Percentiles rank a stretch among this genome's conserved stretches.
Evolutionary conservation across 2,797 vertebrate genomes (phyloP).

Genomic region (Gymnodraco acuticeps): DNA sequence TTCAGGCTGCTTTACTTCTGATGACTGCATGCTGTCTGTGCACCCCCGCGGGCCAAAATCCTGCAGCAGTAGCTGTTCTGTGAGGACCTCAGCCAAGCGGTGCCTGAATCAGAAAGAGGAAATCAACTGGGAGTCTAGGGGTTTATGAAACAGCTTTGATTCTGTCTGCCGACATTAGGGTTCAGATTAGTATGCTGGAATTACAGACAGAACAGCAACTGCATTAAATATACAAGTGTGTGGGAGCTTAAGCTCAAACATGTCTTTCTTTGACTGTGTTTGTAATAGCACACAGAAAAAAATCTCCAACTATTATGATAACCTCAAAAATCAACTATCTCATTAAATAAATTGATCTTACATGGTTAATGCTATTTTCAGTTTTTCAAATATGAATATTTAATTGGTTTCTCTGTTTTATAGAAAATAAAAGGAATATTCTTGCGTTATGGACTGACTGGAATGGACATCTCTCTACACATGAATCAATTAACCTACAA

Average conservation of each 20-base stretch:
- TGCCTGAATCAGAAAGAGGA: conserved; percentile 27
- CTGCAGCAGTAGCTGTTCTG: conserved; percentile 23
- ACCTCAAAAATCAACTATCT: no score
- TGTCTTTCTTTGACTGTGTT: not conserved
- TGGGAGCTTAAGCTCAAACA: conserved; percentile 3
- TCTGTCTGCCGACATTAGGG: conserved; percentile 14
- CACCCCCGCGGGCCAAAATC: conserved; percentile 33
- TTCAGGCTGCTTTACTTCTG: conserved; percentile 28
- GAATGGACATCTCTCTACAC: no score
- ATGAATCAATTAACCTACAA: no score
- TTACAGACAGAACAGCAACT: not conserved
- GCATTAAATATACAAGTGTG: conserved; percentile 11
- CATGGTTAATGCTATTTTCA: no score
- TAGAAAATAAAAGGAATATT: no score
- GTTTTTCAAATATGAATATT: no score
- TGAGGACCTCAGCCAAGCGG: conserved; percentile 28
- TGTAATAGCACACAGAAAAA: not conserved
- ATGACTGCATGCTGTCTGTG: conserved; percentile 38
- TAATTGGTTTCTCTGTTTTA: no score
- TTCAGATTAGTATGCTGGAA: conserved; percentile 20
- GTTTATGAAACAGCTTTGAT: conserved; percentile 26
- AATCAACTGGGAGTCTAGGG: conserved; percentile 5
- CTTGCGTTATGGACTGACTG: no score
- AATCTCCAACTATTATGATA: no score
- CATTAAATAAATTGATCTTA: no score